phyloP scores from a whole-genome alignment of 2,888 invertebrate species.

The Agriopis marginaria region DNA sequence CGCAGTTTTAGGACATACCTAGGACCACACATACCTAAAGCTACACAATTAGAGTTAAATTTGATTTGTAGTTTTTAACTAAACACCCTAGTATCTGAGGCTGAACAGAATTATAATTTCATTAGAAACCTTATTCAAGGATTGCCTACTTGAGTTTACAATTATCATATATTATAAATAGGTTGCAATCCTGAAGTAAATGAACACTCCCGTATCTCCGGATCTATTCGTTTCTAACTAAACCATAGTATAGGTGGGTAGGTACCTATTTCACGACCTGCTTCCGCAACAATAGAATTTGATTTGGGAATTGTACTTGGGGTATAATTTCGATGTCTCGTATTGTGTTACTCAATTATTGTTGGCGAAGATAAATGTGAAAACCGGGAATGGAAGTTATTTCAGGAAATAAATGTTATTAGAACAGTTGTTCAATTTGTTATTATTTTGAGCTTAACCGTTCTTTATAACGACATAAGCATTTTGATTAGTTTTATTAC shows the following conservation, averaged over 20 bases:
- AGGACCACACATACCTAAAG: too few relatives aligned
- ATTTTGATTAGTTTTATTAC: too few relatives aligned
- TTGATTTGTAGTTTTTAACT: background rate
- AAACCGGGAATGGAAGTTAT: conserved; percentile 9
- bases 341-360: conserved; percentile 37
- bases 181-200: background rate
- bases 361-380: conserved; percentile 27
- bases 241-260: conserved; percentile 5
- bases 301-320: conserved; percentile 40
- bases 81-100: background rate
- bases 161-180: background rate
- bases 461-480: background rate
- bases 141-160: background rate
- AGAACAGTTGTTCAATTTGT: background rate
- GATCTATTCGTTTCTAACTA: background rate
- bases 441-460: background rate
- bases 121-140: background rate
- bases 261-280: conserved; percentile 26
- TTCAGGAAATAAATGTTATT: conserved; percentile 2
- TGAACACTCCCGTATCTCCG: background rate
- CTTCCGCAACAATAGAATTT: conserved; percentile 40
- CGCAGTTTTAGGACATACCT: too few relatives aligned
- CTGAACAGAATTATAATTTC: background rate
- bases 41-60: background rate
- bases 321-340: conserved; percentile 34